Evolutionary conservation across 2,797 vertebrate species (phyloP).

Genomic region (Chrysocyon brachyurus): DNA sequence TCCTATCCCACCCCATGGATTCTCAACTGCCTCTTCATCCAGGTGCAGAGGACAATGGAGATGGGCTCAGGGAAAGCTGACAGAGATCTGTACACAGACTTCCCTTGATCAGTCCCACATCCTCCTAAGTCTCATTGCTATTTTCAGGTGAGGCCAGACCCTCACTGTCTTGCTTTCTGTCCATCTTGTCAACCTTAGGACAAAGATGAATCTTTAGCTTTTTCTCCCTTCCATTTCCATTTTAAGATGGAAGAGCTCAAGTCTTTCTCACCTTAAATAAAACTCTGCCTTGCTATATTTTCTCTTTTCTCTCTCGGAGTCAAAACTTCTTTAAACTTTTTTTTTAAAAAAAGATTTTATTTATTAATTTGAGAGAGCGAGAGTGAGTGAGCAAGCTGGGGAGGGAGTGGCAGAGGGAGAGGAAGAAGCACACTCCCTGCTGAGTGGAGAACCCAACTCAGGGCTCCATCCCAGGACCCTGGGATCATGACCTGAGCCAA

Average conservation of each 20-base stretch:
- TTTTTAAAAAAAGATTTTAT: no score
- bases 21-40: background rate
- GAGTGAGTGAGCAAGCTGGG: no score
- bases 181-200: background rate
- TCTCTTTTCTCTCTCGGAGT: conserved; percentile 9
- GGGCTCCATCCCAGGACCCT: no score
- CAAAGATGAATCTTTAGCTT: background rate
- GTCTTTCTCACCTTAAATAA: conserved; percentile 12
- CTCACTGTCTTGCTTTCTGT: background rate
- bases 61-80: background rate
- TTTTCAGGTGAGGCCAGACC: background rate
- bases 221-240: background rate
- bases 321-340: background rate
- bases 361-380: no score
- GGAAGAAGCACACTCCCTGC: no score
- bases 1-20: background rate
- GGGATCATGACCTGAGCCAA: no score
- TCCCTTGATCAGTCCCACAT: background rate
- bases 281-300: background rate
- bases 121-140: background rate
- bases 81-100: background rate
- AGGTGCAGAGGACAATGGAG: background rate
- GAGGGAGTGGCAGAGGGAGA: no score
- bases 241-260: background rate
- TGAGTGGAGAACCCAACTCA: no score